Percentiles rank a stretch among this genome's conserved stretches.
phyloP scores from a whole-genome alignment of 2,888 invertebrate species.

The Cyclophora albipunctata region DNA sequence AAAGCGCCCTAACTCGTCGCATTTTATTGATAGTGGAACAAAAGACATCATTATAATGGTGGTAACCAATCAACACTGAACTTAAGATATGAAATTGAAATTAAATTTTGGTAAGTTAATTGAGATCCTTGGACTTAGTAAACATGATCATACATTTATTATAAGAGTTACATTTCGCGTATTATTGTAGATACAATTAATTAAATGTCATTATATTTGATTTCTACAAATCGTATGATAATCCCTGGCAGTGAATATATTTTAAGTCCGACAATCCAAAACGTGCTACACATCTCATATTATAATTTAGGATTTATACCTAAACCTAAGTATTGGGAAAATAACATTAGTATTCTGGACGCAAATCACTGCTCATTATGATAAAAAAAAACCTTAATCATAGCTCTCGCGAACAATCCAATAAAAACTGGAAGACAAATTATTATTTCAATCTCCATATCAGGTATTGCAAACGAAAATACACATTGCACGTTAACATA shows the following conservation, averaged over 20 bases:
- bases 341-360: too few species aligned
- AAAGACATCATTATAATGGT: slow-evolving; percentile 25
- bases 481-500: slow-evolving; percentile 28
- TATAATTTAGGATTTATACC: too few species aligned
- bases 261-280: too few species aligned
- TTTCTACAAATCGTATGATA: too few species aligned
- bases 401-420: not conserved
- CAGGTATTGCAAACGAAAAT: slow-evolving; percentile 14
- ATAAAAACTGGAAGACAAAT: slow-evolving; percentile 33
- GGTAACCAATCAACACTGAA: slow-evolving; percentile 43
- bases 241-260: too few species aligned
- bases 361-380: too few species aligned
- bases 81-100: slow-evolving; percentile 26
- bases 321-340: too few species aligned
- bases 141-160: slow-evolving; percentile 23
- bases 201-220: too few species aligned
- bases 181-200: too few species aligned
- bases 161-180: slow-evolving; percentile 13
- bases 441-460: slow-evolving; percentile 10
- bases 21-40: too few species aligned
- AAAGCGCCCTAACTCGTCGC: too few species aligned
- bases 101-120: slow-evolving; percentile 56
- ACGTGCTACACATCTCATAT: slow-evolving; percentile 6
- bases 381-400: too few species aligned
- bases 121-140: slow-evolving; percentile 52